Base-by-base conservation (phyloP, 2,888 invertebrate genomes). In the Nemurella pictetii region DNA sequence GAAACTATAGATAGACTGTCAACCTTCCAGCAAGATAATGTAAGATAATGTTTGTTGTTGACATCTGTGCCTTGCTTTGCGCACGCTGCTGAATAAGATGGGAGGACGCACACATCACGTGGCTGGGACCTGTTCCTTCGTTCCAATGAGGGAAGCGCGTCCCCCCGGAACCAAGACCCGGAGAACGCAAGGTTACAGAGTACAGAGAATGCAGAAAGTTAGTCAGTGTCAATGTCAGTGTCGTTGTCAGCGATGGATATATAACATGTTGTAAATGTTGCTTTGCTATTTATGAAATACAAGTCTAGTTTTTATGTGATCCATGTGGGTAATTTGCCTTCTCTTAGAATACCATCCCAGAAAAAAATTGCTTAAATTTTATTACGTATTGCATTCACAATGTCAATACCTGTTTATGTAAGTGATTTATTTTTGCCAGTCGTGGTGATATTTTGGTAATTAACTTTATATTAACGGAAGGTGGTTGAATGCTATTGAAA, bases 51-150 rank as follows among this genome's bases (percentile, higher is more conserved):
- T 55, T 3, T 55, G 55, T 7, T n/a, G n/a, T n/a, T n/a, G n/a
- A n/a, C n/a, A n/a, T n/a, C n/a, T n/a, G n/a, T n/a, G n/a, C n/a
- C n/a, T n/a, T n/a, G n/a, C 55, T 55, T 12, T 55, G 55, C 15
- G 55, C n/a, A n/a, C n/a, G 15, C 7, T 32, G 29, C 80, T 85
- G 81, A 55, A 88, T 81, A 91, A 94, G 95, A 89, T 95, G 95
- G 95, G 94, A 94, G 90, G 95, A 95, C 88, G 95, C 95, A 82
- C 93, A 93, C 88, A 93, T 95, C 86, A 93, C 93, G 85, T 95
- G 95, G 94, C 93, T 93, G 86, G 94, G 94, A 87, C 77, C 74
- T 28, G 72, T 82, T 26, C 82, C 82, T 9, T 55, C 82, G 2
- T 82, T 55, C 72, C 55, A 82, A 72, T 55, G 55, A 55, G 1